A percentile compares a stretch with the other conserved stretches of the same genome.
These are phyloP conservation scores for Odontamblyopus rebecca DNA, from an alignment of 2,797 vertebrate genomes.

Conservation along the genomic window DNA sequence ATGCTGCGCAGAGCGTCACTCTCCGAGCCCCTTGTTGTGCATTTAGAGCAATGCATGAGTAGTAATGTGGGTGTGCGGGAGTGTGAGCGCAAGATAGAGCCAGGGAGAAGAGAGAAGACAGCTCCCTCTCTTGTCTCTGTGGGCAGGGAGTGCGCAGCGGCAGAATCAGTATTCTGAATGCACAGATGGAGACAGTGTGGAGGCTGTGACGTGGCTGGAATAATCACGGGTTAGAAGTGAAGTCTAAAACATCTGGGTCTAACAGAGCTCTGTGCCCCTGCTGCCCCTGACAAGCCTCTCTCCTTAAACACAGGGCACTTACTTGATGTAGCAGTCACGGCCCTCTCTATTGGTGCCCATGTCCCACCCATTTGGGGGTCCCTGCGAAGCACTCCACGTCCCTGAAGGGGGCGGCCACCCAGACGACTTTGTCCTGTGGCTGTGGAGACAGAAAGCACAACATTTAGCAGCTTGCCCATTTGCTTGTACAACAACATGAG, in stretches of 20 bases:
- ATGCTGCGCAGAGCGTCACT: slow-evolving; percentile 33
- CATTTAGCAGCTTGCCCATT: neutral
- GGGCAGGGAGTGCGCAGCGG: slow-evolving; percentile 68
- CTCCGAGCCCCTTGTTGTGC: slow-evolving; percentile 52
- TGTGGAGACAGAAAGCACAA: slow-evolving; percentile 49
- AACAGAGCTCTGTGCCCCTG: slow-evolving; percentile 26
- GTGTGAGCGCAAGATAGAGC: slow-evolving; percentile 39
- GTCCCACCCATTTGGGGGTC: slow-evolving; percentile 96
- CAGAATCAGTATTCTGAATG: slow-evolving; percentile 76
- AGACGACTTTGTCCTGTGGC: slow-evolving; percentile 93
- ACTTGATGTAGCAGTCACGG: slow-evolving; percentile 96
- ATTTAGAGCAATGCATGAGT: slow-evolving; percentile 58
- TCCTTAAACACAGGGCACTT: slow-evolving; percentile 68
- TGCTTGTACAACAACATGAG: neutral
- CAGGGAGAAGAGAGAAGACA: slow-evolving; percentile 56
- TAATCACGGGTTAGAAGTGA: slow-evolving; percentile 74
- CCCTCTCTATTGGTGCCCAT: slow-evolving; percentile 93
- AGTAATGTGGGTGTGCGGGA: slow-evolving; percentile 60
- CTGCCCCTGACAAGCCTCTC: slow-evolving; percentile 17
- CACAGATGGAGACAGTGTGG: slow-evolving; percentile 73
- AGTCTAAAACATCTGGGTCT: slow-evolving; percentile 69
- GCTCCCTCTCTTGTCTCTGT: slow-evolving; percentile 22
- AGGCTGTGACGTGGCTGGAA: slow-evolving; percentile 74
- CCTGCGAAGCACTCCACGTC: slow-evolving; percentile 89
- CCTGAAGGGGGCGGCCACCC: slow-evolving; percentile 91